Conservation (phyloP, 2,113 vertebrate genomes). For the Nansenia antarctica region DNA sequence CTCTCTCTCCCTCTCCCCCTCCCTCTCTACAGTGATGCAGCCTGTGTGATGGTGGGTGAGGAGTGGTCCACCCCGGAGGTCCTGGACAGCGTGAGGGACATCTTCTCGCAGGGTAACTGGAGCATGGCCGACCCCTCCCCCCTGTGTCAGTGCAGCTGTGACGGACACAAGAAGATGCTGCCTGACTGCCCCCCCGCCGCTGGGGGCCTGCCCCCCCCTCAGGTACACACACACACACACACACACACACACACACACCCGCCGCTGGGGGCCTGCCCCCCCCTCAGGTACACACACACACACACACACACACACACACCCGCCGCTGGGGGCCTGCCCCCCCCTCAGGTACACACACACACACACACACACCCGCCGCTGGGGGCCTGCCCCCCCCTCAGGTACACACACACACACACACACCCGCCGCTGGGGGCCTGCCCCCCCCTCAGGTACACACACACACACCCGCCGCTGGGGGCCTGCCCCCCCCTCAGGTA, state of each 20-base stretch:
- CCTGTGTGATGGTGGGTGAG: constrained; percentile 74
- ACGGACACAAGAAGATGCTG: constrained; percentile 90
- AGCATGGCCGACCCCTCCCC: constrained; percentile 93
- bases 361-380: not conserved
- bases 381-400: too few species aligned
- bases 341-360: too few species aligned
- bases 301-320: not conserved
- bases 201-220: constrained; percentile 89
- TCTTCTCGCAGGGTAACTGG: constrained; percentile 90
- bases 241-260: constrained; percentile 8
- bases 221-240: constrained; percentile 71
- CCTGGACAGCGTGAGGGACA: constrained; percentile 73
- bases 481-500: too few species aligned
- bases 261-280: too few species aligned
- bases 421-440: too few species aligned
- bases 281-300: constrained; percentile 10
- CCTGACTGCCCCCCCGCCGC: constrained; percentile 90
- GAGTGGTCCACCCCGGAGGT: constrained; percentile 80
- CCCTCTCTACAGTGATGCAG: constrained; percentile 65
- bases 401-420: not conserved
- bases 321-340: too few species aligned
- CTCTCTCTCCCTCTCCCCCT: not conserved
- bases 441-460: too few species aligned
- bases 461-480: not conserved
- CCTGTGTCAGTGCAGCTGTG: constrained; percentile 88